These are phyloP conservation scores for Ochropacha duplaris DNA, from an alignment of 2,888 invertebrate species.

Conservation along the genomic window DNA sequence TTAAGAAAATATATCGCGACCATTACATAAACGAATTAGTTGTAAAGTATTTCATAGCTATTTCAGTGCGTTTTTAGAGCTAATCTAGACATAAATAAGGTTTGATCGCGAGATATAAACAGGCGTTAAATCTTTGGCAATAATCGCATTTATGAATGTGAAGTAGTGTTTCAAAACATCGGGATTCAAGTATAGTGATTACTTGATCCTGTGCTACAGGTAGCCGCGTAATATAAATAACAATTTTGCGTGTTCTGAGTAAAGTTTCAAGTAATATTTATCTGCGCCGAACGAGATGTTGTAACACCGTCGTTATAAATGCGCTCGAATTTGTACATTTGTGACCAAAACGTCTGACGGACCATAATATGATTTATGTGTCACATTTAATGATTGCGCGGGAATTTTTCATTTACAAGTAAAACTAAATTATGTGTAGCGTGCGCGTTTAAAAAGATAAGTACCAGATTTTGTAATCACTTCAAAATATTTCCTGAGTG, in stretches of 20 bases:
- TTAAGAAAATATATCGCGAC: background rate
- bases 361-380: constrained; percentile 17
- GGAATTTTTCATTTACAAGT: background rate
- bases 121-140: background rate
- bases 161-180: background rate
- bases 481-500: background rate
- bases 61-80: background rate
- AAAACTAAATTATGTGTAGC: background rate
- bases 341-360: background rate
- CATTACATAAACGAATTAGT: background rate
- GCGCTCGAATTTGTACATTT: background rate
- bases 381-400: constrained; percentile 14
- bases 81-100: background rate
- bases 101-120: background rate
- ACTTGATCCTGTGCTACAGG: background rate
- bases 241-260: background rate
- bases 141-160: background rate
- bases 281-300: background rate
- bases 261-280: background rate
- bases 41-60: background rate
- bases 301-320: background rate
- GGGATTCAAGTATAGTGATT: background rate
- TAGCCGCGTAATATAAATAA: background rate
- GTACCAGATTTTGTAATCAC: too few relatives aligned
- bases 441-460: too few relatives aligned